Conservation (phyloP, 35 echinoderm and acorn worm genomes). For the Holothuria glaberrima region DNA sequence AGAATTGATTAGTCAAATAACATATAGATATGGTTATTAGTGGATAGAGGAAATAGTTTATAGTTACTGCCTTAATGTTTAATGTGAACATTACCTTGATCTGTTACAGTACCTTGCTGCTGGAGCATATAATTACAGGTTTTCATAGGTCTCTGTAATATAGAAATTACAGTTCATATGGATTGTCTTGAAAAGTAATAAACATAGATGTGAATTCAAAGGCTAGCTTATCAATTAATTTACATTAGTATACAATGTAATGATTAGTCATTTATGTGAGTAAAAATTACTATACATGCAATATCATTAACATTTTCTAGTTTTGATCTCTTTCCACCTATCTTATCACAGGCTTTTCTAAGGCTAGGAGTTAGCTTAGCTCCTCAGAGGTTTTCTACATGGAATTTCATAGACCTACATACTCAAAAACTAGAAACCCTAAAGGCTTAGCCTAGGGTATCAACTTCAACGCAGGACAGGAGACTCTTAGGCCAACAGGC, state of each 20-base stretch:
- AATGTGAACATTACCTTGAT: too few species aligned
- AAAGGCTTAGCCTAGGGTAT: conserved; percentile 44
- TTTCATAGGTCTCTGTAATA: neutral
- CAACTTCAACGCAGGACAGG: neutral
- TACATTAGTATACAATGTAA: neutral
- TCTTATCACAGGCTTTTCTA: conserved; percentile 42
- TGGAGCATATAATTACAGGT: neutral
- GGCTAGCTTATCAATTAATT: neutral
- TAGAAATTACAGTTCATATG: neutral
- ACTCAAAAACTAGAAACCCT: conserved; percentile 26
- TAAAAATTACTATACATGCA: neutral
- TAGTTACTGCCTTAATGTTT: too few species aligned
- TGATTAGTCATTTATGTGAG: neutral
- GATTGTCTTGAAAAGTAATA: neutral
- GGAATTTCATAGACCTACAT: conserved; percentile 17
- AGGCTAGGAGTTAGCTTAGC: conserved; percentile 41
- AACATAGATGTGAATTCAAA: neutral
- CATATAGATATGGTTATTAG: too few species aligned
- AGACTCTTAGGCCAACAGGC: conserved; percentile 8
- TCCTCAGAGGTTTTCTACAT: conserved; percentile 21
- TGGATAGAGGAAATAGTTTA: too few species aligned
- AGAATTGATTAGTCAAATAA: neutral
- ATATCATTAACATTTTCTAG: neutral
- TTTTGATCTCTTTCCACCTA: conserved; percentile 25
- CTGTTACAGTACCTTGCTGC: too few species aligned